A percentile compares a stretch with the other conserved stretches of the same genome.
These are phyloP conservation scores for Gobionotothen gibberifrons DNA, from an alignment of 2,797 vertebrate genomes.

Conservation along the genomic window DNA sequence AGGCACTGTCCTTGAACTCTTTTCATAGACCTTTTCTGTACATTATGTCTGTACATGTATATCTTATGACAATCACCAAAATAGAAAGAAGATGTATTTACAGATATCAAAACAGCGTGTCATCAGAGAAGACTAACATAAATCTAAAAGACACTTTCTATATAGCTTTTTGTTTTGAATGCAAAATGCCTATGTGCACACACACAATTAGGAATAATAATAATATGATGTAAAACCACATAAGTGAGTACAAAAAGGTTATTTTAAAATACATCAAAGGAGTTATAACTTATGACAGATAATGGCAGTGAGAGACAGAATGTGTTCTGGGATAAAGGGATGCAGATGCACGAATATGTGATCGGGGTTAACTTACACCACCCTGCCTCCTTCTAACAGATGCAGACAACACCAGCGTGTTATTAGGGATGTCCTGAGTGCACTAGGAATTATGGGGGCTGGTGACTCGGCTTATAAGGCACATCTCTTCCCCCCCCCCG, in stretches of 20 bases:
- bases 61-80: constrained; percentile 30
- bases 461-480: constrained; percentile 58
- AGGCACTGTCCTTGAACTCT: constrained; percentile 29
- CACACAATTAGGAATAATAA: constrained; percentile 25
- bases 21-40: constrained; percentile 49
- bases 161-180: constrained; percentile 2
- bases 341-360: constrained; percentile 2
- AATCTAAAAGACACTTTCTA: constrained; percentile 11
- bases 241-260: constrained; percentile 12
- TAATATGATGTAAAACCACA: constrained; percentile 12
- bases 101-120: constrained; percentile 51
- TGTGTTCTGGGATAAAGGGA: constrained; percentile 11
- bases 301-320: not conserved
- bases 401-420: constrained; percentile 23
- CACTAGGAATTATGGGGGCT: constrained; percentile 41
- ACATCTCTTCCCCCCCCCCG: constrained; percentile 45
- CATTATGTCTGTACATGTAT: constrained; percentile 42
- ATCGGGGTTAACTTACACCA: not conserved
- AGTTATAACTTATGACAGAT: constrained; percentile 5
- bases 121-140: constrained; percentile 9
- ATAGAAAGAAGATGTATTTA: constrained; percentile 56
- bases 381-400: constrained; percentile 1
- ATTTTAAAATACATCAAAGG: not conserved
- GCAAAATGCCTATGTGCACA: constrained; percentile 27
- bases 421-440: constrained; percentile 27